These are phyloP conservation scores for Netelia virgata DNA, from an alignment of 2,888 invertebrate species.

Conservation along the genomic window DNA sequence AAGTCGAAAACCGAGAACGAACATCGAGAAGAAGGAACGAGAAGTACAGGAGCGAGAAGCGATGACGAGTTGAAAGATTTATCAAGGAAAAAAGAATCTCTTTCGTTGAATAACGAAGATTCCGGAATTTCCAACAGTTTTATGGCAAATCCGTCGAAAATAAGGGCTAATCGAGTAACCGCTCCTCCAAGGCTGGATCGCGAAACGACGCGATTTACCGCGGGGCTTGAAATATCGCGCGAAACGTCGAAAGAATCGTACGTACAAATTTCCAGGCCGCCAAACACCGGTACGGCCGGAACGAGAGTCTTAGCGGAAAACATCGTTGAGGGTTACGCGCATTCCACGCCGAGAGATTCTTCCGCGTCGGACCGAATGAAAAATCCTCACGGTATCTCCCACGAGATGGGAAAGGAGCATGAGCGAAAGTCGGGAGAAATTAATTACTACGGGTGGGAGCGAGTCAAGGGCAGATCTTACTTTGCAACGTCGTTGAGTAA, in stretches of 20 bases:
- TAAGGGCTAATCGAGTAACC: background rate
- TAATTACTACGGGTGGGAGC: slow-evolving; percentile 21
- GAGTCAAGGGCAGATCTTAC: slow-evolving; percentile 1
- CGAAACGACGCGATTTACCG: background rate
- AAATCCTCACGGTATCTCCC: background rate
- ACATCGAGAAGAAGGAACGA: background rate
- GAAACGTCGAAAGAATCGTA: slow-evolving; percentile 12
- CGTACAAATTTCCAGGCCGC: slow-evolving; percentile 1
- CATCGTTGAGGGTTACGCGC: slow-evolving; percentile 7
- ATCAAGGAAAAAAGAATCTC: background rate
- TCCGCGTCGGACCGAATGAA: background rate
- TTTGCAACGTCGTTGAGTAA: slow-evolving; percentile 16
- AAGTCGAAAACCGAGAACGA: background rate
- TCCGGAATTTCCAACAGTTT: background rate
- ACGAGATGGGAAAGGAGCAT: background rate
- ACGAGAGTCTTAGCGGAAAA: background rate
- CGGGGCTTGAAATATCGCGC: background rate
- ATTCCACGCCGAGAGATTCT: background rate
- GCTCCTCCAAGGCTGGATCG: slow-evolving; percentile 1
- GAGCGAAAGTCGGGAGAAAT: slow-evolving; percentile 12
- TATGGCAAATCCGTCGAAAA: background rate
- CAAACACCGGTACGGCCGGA: background rate
- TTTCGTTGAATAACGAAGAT: background rate
- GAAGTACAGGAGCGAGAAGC: background rate
- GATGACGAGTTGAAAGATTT: background rate